Evolutionary conservation across 2,888 invertebrate species (phyloP).

Genomic region (Deilephila elpenor): DNA sequence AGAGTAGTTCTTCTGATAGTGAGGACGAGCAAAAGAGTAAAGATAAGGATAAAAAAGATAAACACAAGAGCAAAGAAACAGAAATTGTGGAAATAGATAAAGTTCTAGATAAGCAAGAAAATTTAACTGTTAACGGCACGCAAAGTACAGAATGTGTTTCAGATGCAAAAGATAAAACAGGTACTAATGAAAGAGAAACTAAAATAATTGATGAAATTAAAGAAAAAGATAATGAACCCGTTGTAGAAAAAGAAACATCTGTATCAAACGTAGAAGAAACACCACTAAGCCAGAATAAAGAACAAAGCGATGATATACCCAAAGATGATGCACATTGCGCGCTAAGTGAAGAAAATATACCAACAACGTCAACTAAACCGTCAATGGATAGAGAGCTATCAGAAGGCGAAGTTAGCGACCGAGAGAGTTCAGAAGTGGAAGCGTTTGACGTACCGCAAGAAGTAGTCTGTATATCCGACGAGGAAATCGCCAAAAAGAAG

Average conservation of each 20-base stretch:
- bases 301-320: background rate
- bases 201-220: background rate
- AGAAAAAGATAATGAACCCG: background rate
- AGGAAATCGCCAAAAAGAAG: constrained; percentile 55
- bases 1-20: constrained; percentile 44
- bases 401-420: constrained; percentile 68
- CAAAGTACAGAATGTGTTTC: background rate
- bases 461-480: constrained; percentile 82
- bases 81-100: constrained; percentile 24
- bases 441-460: constrained; percentile 68
- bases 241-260: constrained; percentile 30
- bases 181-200: background rate
- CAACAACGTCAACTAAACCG: constrained; percentile 31
- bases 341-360: constrained; percentile 24
- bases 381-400: constrained; percentile 56
- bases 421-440: constrained; percentile 69
- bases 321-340: background rate
- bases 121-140: background rate
- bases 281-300: constrained; percentile 32
- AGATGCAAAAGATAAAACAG: background rate
- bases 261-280: constrained; percentile 38
- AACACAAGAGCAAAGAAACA: constrained; percentile 26
- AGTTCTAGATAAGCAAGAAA: background rate
- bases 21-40: constrained; percentile 33
- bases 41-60: background rate